Percentiles rank a stretch among this genome's conserved stretches.
These are phyloP conservation scores for Drosophila cognata DNA, from an alignment of 2,888 invertebrate genomes.

Conservation along the genomic window DNA sequence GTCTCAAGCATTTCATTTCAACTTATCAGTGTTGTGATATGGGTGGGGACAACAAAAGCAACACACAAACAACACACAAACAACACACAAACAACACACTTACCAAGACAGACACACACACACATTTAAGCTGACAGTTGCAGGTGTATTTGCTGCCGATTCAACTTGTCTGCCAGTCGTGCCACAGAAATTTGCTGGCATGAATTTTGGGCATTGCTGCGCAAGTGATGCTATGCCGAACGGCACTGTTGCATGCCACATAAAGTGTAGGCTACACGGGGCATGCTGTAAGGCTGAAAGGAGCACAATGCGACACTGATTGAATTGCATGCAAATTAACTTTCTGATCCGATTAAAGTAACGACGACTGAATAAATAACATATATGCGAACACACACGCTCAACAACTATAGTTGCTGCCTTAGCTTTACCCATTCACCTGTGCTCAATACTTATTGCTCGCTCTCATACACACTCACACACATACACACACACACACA, in stretches of 20 bases:
- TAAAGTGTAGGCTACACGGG: neutral
- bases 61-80: constrained; percentile 1
- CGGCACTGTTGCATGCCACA: constrained; percentile 31
- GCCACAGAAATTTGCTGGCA: neutral
- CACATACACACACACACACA: constrained; percentile 6
- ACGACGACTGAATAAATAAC: constrained; percentile 52
- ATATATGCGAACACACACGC: neutral
- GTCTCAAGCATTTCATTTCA: constrained; percentile 40
- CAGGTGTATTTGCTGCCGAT: constrained; percentile 34
- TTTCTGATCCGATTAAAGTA: constrained; percentile 75
- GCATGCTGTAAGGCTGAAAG: constrained; percentile 11
- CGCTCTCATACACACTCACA: constrained; percentile 26
- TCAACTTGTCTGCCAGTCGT: neutral
- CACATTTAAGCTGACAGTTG: constrained; percentile 25
- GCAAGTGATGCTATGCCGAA: constrained; percentile 42
- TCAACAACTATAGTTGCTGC: constrained; percentile 12
- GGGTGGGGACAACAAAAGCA: constrained; percentile 17
- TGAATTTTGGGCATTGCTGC: constrained; percentile 31
- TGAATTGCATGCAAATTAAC: constrained; percentile 79
- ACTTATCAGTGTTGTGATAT: constrained; percentile 33
- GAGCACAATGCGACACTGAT: constrained; percentile 67
- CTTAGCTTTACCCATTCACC: constrained; percentile 30
- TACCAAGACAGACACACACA: neutral
- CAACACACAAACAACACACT: constrained; percentile 1
- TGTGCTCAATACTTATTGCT: constrained; percentile 43